These are phyloP conservation scores for Xenopus tropicalis DNA, from an alignment of 2,113 vertebrate genomes.

Conservation along the genomic window UCB_Xtro_10.0 CM004447.2:121560001-121560500, in stretches of 20 bases:
- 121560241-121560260: conserved; percentile 1
- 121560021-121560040: background rate
- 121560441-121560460: too few relatives aligned
- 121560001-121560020: background rate
- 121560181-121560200: background rate
- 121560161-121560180: background rate
- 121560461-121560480: too few relatives aligned
- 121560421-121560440: too few relatives aligned
- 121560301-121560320: conserved; percentile 3
- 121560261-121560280: conserved; percentile 12
- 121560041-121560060: background rate
- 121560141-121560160: background rate
- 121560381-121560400: too few relatives aligned
- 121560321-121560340: conserved; percentile 26
- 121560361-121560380: too few relatives aligned
- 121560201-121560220: background rate
- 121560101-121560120: background rate
- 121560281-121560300: background rate
- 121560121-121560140: background rate
- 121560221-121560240: background rate
- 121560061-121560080: background rate
- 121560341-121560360: background rate
- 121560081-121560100: background rate
- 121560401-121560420: too few relatives aligned
- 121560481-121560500: too few relatives aligned